Base-by-base conservation (phyloP, 2,888 invertebrate species). In the Trilocha varians region DNA sequence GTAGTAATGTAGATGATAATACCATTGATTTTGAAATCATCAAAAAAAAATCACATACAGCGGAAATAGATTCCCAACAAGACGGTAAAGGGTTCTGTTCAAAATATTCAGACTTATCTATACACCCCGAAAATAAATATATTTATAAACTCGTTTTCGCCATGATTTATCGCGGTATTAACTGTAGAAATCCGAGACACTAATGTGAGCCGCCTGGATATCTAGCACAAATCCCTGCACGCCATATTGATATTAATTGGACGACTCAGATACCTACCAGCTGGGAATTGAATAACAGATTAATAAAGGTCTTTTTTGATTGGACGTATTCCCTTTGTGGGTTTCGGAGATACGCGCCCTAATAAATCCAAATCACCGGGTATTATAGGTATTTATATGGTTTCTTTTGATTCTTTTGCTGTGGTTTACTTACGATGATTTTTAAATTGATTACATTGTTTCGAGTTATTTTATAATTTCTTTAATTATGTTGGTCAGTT, bases 211-310 rank as follows among this genome's bases (percentile, higher is more conserved):
- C 52, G 55, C 48, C 45, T 53, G 57, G 50, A 55, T 43, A 59
- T 60, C 53, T 62, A 59, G 57, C 53, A 60, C 57, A 59, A 62
- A 67, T 70, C 70, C 60, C 56, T 52, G 55, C 59, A 45, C 57
- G 57, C 53, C 65, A 65, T 70, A 76, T 71, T 76, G 72, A 74
- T 77, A 78, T 73, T 78, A 80, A 76, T 77, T 75, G 70, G 65
- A 62, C 57, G 64, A 67, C 65, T 67, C 59, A 64, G 60, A 62
- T 55, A 60, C 57, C 57, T 56, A 55, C 57, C 62, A 54, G 48
- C 57, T 53, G 55, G 61, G 59, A 70, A 67, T 64, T 25, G 60
- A 66, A 68, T 66, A 69, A 69, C 65, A 69, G 64, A 73, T 70
- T 73, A 75, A 78, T 71, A 68, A 66, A 66, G 62, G 64, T 59